These are phyloP conservation scores for Serripes groenlandicus DNA, from an alignment of 2,888 invertebrate species.

Conservation along the genomic window DNA sequence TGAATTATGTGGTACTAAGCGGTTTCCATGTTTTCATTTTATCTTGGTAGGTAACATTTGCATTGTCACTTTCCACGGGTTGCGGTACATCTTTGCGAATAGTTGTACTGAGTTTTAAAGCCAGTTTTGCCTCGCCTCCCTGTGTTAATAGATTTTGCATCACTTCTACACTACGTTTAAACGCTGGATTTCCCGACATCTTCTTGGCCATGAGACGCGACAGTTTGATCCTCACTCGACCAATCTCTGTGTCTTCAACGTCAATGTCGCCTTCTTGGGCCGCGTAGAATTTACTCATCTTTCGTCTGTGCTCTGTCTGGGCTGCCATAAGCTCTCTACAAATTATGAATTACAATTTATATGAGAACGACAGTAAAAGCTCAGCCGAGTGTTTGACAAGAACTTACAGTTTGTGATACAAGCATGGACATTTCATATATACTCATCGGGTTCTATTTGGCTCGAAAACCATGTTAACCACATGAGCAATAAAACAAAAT, in stretches of 20 bases:
- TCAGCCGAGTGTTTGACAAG: neutral
- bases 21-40: slow-evolving; percentile 58
- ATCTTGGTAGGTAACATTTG: slow-evolving; percentile 19
- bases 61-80: slow-evolving; percentile 2
- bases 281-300: slow-evolving; percentile 76
- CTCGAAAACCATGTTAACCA: no score
- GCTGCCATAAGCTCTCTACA: slow-evolving; percentile 81
- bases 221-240: slow-evolving; percentile 76
- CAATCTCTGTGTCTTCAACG: slow-evolving; percentile 80
- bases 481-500: no score
- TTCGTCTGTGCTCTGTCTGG: slow-evolving; percentile 77
- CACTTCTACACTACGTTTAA: slow-evolving; percentile 70
- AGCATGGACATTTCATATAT: neutral
- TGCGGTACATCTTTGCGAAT: neutral
- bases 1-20: slow-evolving; percentile 19
- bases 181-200: slow-evolving; percentile 74
- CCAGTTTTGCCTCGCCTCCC: slow-evolving; percentile 55
- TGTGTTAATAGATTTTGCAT: slow-evolving; percentile 52
- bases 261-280: slow-evolving; percentile 71
- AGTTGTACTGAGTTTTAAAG: slow-evolving; percentile 36
- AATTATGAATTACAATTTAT: no score
- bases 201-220: slow-evolving; percentile 75
- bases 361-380: no score
- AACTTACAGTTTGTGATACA: neutral
- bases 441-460: no score